phyloP scores from a whole-genome alignment of 2,888 invertebrate species.

The Conomelus anceps region DNA sequence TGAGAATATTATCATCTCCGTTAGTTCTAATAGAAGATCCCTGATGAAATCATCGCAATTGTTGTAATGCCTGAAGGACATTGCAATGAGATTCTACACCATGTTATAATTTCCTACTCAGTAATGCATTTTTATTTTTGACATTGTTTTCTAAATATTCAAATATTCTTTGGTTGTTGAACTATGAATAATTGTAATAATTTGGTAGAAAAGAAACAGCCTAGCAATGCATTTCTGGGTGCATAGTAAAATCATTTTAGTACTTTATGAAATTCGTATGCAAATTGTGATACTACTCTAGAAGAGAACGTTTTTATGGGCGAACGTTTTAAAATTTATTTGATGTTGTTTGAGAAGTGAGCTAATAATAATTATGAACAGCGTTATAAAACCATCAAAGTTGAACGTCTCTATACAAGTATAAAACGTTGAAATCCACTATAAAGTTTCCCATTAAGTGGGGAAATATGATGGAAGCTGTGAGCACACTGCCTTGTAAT shows the following conservation, averaged over 20 bases:
- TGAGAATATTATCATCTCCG: too few relatives aligned
- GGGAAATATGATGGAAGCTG: not conserved
- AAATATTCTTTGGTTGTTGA: too few relatives aligned
- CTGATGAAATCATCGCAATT: too few relatives aligned
- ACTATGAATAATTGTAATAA: too few relatives aligned
- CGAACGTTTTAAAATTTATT: not conserved
- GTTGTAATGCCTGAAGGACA: too few relatives aligned
- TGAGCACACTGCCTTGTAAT: not conserved
- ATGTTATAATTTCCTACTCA: too few relatives aligned
- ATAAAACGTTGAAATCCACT: not conserved
- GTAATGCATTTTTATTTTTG: too few relatives aligned
- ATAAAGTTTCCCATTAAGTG: not conserved
- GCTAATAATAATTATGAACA: not conserved
- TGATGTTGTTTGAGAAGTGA: not conserved
- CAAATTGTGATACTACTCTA: not conserved
- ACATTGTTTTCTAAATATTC: too few relatives aligned
- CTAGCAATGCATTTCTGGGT: not conserved
- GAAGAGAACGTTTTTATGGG: not conserved
- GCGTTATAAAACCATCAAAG: not conserved
- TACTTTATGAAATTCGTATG: not conserved
- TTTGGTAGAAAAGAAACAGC: not conserved
- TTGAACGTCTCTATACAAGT: not conserved
- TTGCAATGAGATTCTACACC: too few relatives aligned
- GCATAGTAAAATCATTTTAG: not conserved
- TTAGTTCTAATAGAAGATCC: too few relatives aligned